Evolutionary conservation across 1,140 invertebrate species (phyloP).

Genomic region (Calephelis virginiensis): DNA sequence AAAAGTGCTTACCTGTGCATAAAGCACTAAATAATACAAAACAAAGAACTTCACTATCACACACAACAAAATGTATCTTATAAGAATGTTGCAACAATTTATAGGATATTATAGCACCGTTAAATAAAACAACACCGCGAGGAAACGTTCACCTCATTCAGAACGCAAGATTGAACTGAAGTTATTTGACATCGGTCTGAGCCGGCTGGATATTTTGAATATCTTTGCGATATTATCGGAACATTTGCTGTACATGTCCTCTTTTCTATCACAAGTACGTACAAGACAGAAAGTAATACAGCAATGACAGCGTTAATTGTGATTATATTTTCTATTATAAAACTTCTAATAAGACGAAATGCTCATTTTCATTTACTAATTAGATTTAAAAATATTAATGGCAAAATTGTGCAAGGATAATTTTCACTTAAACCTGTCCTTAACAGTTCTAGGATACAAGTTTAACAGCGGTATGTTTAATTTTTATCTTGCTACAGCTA

Average conservation of each 20-base stretch:
- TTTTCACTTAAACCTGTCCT: not conserved
- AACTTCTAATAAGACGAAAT: no score
- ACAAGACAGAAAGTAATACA: not conserved
- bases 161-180: slow-evolving; percentile 29
- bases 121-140: slow-evolving; percentile 9
- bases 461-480: not conserved
- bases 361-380: not conserved
- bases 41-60: not conserved
- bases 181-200: slow-evolving; percentile 27
- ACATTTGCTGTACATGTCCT: slow-evolving; percentile 19
- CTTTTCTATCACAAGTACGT: not conserved
- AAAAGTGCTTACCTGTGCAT: not conserved
- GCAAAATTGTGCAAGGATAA: not conserved
- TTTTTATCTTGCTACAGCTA: not conserved
- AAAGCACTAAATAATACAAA: not conserved
- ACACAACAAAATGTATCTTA: not conserved
- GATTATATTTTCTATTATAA: no score
- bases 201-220: not conserved
- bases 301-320: not conserved
- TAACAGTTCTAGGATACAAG: not conserved
- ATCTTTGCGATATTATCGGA: slow-evolving; percentile 20
- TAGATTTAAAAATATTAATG: not conserved
- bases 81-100: slow-evolving; percentile 8
- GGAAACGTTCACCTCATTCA: slow-evolving; percentile 27
- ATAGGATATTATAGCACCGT: slow-evolving; percentile 8